phyloP scores from a whole-genome alignment of 2,113 vertebrate species.

The Dicrurus megarhynchus region DNA sequence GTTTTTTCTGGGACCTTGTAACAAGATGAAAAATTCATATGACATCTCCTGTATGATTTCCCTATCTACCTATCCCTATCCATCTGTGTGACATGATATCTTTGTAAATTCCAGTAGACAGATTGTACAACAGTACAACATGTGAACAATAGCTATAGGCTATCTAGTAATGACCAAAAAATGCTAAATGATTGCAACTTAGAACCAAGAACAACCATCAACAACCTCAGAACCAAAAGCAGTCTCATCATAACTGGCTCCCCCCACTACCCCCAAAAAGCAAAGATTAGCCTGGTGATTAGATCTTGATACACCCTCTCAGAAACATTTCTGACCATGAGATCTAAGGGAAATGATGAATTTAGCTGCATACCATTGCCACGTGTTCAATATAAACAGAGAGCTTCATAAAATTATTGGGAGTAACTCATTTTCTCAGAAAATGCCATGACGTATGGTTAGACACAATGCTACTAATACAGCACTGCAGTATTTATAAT shows the following conservation, averaged over 20 bases:
- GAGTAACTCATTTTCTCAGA: not conserved
- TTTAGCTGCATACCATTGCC: not conserved
- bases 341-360: not conserved
- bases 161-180: not conserved
- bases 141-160: not conserved
- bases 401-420: not conserved
- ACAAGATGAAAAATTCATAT: not conserved
- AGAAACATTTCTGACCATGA: not conserved
- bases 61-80: not conserved
- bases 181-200: not conserved
- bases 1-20: not conserved
- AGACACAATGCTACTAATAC: not conserved
- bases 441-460: not conserved
- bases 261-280: rapidly evolving
- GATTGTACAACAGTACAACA: not conserved
- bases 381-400: not conserved
- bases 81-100: not conserved
- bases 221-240: not conserved
- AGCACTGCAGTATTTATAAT: not conserved
- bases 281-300: not conserved
- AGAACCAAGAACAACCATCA: not conserved
- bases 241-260: not conserved
- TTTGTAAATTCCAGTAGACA: not conserved
- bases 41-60: not conserved
- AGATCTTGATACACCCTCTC: not conserved